Evolutionary conservation across 2,888 invertebrate species (phyloP).

Genomic region (Tetropium fuscum): DNA sequence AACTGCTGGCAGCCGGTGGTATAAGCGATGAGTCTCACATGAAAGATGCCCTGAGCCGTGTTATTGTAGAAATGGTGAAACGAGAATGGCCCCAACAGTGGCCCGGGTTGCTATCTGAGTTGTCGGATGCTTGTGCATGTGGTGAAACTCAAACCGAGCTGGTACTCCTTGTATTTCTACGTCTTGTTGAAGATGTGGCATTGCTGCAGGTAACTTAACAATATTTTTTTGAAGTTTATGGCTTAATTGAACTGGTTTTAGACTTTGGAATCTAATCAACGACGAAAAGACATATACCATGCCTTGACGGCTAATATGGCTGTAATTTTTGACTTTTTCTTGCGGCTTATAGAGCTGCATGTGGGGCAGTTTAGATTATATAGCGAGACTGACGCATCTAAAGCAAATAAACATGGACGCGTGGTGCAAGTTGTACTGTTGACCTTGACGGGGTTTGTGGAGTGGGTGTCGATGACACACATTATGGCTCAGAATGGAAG

Average conservation of each 20-base stretch:
- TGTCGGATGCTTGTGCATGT: slow-evolving; percentile 83
- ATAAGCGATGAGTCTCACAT: slow-evolving; percentile 81
- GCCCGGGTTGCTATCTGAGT: slow-evolving; percentile 86
- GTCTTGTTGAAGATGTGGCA: slow-evolving; percentile 94
- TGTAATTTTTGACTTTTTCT: slow-evolving; percentile 88
- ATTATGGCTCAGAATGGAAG: slow-evolving; percentile 87
- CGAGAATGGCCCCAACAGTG: slow-evolving; percentile 98
- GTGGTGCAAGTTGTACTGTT: slow-evolving; percentile 87
- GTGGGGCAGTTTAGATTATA: slow-evolving; percentile 79
- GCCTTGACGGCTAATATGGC: slow-evolving; percentile 90
- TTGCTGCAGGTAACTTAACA: slow-evolving; percentile 76
- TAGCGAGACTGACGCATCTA: slow-evolving; percentile 73
- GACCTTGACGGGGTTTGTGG: slow-evolving; percentile 90
- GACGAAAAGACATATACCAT: slow-evolving; percentile 91
- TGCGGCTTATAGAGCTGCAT: slow-evolving; percentile 83
- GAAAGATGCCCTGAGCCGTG: slow-evolving; percentile 87
- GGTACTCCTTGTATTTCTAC: slow-evolving; percentile 87
- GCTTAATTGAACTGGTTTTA: slow-evolving; percentile 60
- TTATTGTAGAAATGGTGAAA: slow-evolving; percentile 97
- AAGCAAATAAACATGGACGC: slow-evolving; percentile 79
- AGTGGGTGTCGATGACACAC: slow-evolving; percentile 91
- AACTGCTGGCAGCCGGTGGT: slow-evolving; percentile 81
- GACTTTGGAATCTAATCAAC: slow-evolving; percentile 88
- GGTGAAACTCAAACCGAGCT: slow-evolving; percentile 93
- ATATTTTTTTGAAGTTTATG: not conserved